These are phyloP conservation scores for Triops longicaudatus DNA, from an alignment of 1,140 invertebrate species.

Conservation along the genomic window DNA sequence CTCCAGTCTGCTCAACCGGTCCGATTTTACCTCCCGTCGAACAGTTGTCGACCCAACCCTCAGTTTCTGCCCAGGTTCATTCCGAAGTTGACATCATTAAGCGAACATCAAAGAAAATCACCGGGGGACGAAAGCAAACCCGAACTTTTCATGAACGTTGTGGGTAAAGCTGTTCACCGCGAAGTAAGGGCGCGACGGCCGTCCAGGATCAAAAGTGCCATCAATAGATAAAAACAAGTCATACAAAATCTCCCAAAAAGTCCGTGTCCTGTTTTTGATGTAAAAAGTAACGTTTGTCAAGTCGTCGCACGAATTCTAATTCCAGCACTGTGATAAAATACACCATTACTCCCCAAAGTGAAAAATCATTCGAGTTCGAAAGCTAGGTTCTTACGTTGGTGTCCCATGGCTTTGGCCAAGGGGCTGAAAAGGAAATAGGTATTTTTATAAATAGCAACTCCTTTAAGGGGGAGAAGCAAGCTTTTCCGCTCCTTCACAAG, in stretches of 20 bases:
- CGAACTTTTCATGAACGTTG: neutral
- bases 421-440: neutral
- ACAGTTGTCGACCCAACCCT: neutral
- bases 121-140: neutral
- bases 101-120: neutral
- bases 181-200: neutral
- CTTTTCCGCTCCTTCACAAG: neutral
- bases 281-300: neutral
- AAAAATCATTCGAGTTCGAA: neutral
- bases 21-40: neutral
- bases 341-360: neutral
- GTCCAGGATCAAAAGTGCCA: neutral
- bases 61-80: neutral
- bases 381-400: neutral
- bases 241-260: neutral
- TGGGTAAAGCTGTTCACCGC: neutral
- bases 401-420: neutral
- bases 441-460: slow-evolving; percentile 2
- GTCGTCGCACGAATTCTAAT: neutral
- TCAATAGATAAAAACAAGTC: neutral
- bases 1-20: slow-evolving; percentile 1
- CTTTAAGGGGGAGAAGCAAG: neutral
- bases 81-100: neutral
- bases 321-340: slow-evolving; percentile 12
- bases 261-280: neutral